Base-by-base conservation (phyloP, 2,113 vertebrate genomes). In the Isurus oxyrinchus region DNA sequence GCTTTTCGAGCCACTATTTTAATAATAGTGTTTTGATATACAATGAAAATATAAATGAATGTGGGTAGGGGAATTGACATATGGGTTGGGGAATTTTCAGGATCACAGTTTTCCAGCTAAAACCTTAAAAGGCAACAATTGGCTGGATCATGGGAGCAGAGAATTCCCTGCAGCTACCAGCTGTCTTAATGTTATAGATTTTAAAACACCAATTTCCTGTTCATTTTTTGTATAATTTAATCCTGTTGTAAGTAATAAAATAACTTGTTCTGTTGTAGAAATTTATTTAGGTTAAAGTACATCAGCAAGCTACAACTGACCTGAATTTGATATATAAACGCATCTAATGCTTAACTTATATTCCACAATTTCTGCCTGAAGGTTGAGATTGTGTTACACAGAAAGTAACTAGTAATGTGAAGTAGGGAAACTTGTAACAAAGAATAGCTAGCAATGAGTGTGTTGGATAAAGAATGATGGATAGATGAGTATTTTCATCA, bases 281-380 rank as follows among this genome's bases (percentile, higher is more conserved):
- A 57, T 90, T 84, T 90, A 90, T 90, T 90, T 90, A 90, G 87
- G 53, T 90, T 90, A 84, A 49, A 84, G 81, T 84, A 84, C 81
- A 84, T 84, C 81, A 90, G 25, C 87, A 31, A 90, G 53, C 87
- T 31, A 90, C 81, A 90, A 90, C 87, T 90, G 87, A 57, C 27
- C 87, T 57, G 87, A 90, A 90, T 57, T 90, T 90, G 53, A 90
- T 55, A 90, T 87, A 87, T 14, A 90, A 55, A 90, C 3, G 53
- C 27, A 87, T 53, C 84, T 87, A 87, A 87, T 57, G 53, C 53
- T 55, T 27, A 53, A 90, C 53, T 87, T 87, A 53, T 25, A 87
- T 87, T 53, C 40, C 40, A 87, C 25, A 53, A 87, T 6, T 57
- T 31, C 87, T 90, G 87, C 87, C 87, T 90, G 25, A 90, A 57